phyloP scores from a whole-genome alignment of 2,888 invertebrate genomes.

The Erebia aethiops region DNA sequence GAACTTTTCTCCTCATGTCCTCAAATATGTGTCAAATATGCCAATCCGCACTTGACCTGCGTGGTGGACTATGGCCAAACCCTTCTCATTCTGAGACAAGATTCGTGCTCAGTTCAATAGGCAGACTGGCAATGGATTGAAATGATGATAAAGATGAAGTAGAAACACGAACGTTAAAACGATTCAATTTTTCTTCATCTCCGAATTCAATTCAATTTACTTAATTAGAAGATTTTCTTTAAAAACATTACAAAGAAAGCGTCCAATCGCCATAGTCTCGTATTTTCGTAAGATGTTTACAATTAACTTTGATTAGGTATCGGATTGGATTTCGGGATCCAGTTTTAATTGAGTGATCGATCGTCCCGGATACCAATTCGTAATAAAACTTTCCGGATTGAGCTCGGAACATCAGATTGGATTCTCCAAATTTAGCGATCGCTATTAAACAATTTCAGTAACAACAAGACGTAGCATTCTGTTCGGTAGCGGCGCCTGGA shows the following conservation, averaged over 20 bases:
- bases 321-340: not conserved
- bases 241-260: not conserved
- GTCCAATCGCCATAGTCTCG: not conserved
- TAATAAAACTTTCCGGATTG: not conserved
- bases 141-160: too few species aligned
- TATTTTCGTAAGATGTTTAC: not conserved
- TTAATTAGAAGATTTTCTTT: not conserved
- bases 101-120: too few species aligned
- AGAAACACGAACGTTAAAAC: too few species aligned
- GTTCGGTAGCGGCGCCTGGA: not conserved
- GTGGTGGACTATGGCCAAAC: too few species aligned
- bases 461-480: not conserved
- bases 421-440: not conserved
- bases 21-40: too few species aligned
- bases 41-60: too few species aligned
- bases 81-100: too few species aligned
- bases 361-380: not conserved
- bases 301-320: slow-evolving; percentile 13
- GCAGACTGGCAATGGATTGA: too few species aligned
- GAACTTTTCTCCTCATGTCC: too few species aligned
- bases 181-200: not conserved
- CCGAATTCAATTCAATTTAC: not conserved
- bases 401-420: not conserved
- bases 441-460: not conserved
- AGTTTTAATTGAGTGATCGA: slow-evolving; percentile 5